Evolutionary conservation across 1,140 invertebrate genomes (phyloP), one percentile per base, ranked within the genome.

Genomic region (Penaeus japonicus): DNA sequence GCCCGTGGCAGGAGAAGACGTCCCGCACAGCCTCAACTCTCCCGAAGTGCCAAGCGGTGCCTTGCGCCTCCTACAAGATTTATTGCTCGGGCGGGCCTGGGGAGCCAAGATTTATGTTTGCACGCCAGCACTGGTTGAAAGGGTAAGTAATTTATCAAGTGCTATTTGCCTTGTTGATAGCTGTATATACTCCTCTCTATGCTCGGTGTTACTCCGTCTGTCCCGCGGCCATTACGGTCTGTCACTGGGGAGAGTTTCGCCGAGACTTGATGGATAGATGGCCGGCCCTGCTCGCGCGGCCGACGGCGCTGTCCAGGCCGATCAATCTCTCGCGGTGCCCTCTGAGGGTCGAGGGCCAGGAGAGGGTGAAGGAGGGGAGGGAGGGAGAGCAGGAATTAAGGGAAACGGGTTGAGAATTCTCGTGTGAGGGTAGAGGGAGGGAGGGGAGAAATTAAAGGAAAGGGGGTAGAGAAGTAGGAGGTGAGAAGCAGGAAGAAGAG

Each of bases 91-190:
- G 65, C 53, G 54, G 86, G 17, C 79, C 65, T 62, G 86, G 77
- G 79, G 86, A 80, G 79, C 65, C 83, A 88, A 88, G 86, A 88
- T 88, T 88, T 88, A 88, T 88, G 86, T 88, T 82, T 82, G 86
- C 80, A 88, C 79, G 86, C 86, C 86, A 80, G 86, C 86, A 88
- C 86, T 88, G 86, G 86, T 88, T 88, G 86, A 88, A 88, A 84
- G 86, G 86, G 86, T 88, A 70, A 88, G 86, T 88, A 88, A 88
- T 88, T 88, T 88, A 88, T 88, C 86, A 88, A 88, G 86, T 88
- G 86, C 86, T 88, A 88, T 88, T 88, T 88, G 86, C 86, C 86
- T 88, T 88, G 86, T 88, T 88, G 86, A 88, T 88, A 88, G 86
- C 86, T 88, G 80, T 88, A 88, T 88, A 88, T 84, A 77, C 79